Base-by-base conservation (phyloP, 1,140 invertebrate species). In the Rhopalosiphum maidis region DNA sequence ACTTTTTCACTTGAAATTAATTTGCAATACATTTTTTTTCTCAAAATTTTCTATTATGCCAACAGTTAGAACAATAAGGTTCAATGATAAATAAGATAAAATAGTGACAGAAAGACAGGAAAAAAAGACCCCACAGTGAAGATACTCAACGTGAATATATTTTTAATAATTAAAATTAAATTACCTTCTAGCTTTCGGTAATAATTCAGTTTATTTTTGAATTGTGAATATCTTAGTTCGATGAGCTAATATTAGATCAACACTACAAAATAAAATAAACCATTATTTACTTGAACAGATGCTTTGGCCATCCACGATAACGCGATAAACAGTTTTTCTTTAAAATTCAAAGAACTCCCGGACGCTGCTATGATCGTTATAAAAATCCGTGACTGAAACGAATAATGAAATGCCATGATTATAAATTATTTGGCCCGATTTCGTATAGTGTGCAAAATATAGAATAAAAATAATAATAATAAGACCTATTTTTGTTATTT, bases 301-400 rank as follows among this genome's bases (percentile, higher is more conserved):
- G 98, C 99, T 96, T 99, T 99, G 4, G 98, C 98, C 96, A 99
- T 97, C 97, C 98, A 99, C 0, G 98, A 97, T 9, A 99, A 95
- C 0, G 98, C 96, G 21, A 99, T 97, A 95, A 99, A 99, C 9
- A 98, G 94, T 94, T 98, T 98, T 95, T 99, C 98, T 95, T 97
- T 99, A 41, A 97, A 95, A 95, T 98, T 99, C 15, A 99, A 96
- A 86, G 97, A 97, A 91, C 97, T 97, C 11, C 97, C 96, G 25
- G 98, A 96, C 0, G 97, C 96, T 8, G 97, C 96, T 0, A 96
- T 94, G 2, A 97, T 95, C 0, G 97, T 98, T 0, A 95, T 94
- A 0, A 96, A 93, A 7, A 97, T 96, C 77, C 97, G 96, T 35
- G 97, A 96, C 96, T 96, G 94, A 93, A 94, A 95, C 37, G 94